Conservation (phyloP, 2,113 vertebrate species). For the Atractosteus spatula region DNA sequence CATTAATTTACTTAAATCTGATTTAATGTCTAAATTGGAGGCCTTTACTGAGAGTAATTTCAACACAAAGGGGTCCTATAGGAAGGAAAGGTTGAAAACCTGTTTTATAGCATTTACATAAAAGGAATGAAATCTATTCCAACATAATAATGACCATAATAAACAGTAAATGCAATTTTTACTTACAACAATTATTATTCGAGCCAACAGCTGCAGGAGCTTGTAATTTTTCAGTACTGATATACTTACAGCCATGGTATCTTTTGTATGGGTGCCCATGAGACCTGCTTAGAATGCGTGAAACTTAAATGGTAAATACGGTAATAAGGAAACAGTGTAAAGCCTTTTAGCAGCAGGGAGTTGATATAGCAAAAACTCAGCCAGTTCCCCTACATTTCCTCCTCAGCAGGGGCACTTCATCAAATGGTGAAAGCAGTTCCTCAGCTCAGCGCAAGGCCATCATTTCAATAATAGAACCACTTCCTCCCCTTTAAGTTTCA, state of each 20-base stretch:
- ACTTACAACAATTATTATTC: too few relatives aligned
- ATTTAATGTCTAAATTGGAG: too few relatives aligned
- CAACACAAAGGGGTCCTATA: too few relatives aligned
- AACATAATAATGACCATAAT: too few relatives aligned
- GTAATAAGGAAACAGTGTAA: slow-evolving; percentile 90
- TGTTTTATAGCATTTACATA: too few relatives aligned
- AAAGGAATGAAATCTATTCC: too few relatives aligned
- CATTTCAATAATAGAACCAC: slow-evolving; percentile 64
- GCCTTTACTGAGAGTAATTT: too few relatives aligned
- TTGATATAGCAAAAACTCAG: slow-evolving; percentile 83
- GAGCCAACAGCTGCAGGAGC: not conserved
- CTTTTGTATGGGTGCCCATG: slow-evolving; percentile 31
- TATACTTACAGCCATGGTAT: not conserved
- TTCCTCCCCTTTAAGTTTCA: slow-evolving; percentile 38
- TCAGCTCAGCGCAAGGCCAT: slow-evolving; percentile 68
- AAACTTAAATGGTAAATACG: slow-evolving; percentile 87
- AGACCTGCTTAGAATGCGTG: slow-evolving; percentile 78
- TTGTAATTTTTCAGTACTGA: not conserved
- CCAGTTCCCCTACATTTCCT: slow-evolving; percentile 92
- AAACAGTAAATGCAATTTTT: too few relatives aligned
- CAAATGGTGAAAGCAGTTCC: slow-evolving; percentile 70
- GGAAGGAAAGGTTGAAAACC: too few relatives aligned
- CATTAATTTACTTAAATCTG: too few relatives aligned
- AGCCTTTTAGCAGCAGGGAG: slow-evolving; percentile 84
- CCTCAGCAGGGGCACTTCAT: slow-evolving; percentile 82